A percentile compares a stretch with the other conserved stretches of the same genome.
phyloP scores from a whole-genome alignment of 2,888 invertebrate genomes.

The Drosophila greeni region DNA sequence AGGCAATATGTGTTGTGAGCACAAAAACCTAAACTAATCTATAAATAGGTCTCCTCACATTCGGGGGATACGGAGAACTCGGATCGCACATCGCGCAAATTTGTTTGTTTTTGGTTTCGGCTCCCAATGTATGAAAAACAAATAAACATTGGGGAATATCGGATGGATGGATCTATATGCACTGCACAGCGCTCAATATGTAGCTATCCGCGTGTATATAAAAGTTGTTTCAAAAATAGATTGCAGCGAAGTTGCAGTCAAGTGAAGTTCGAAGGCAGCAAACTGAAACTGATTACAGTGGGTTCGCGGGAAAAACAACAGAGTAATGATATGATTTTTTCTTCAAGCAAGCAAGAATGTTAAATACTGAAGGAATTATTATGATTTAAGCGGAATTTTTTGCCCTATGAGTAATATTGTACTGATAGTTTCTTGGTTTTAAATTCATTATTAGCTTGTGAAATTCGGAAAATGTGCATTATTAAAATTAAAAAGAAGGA shows the following conservation, averaged over 20 bases:
- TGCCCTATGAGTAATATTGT: neutral
- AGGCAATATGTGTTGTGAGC: constrained; percentile 29
- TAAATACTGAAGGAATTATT: neutral
- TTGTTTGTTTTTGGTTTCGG: constrained; percentile 34
- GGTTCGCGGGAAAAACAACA: constrained; percentile 2
- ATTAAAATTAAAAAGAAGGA: neutral
- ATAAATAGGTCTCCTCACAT: constrained; percentile 29
- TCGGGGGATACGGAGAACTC: constrained; percentile 29
- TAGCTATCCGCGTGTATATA: constrained; percentile 4
- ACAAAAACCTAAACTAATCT: constrained; percentile 32
- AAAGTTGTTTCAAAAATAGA: constrained; percentile 37
- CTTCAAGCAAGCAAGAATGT: no score
- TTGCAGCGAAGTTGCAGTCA: constrained; percentile 29
- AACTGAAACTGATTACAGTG: constrained; percentile 33
- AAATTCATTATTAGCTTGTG: neutral
- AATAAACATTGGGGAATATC: constrained; percentile 27
- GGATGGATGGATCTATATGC: constrained; percentile 7
- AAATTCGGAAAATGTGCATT: neutral
- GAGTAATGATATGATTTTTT: neutral
- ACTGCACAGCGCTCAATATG: neutral
- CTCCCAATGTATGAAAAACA: constrained; percentile 34
- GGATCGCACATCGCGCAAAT: constrained; percentile 28
- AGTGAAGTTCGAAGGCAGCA: constrained; percentile 29
- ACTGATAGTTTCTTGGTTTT: neutral
- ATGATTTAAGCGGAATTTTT: neutral